Conservation (phyloP, 30 jellyfish, hydroid and myxozoan genomes). For the Haliclystus octoradiatus region DNA sequence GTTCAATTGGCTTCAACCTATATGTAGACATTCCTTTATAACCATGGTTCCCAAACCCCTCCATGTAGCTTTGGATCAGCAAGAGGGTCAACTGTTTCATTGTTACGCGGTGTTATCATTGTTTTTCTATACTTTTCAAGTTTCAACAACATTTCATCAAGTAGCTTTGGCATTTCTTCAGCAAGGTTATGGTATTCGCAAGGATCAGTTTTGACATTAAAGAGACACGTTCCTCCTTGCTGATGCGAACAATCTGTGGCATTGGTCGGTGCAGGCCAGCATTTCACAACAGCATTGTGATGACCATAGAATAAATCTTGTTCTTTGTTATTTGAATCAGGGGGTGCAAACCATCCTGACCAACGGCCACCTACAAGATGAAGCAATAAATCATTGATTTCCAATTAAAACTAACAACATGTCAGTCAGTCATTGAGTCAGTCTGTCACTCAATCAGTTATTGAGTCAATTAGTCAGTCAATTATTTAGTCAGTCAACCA, state of each 20-base stretch:
- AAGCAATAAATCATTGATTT: too few relatives aligned
- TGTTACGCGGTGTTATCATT: slow-evolving; percentile 48
- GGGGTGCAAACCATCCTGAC: slow-evolving; percentile 93
- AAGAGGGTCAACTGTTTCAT: slow-evolving; percentile 44
- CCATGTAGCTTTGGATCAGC: slow-evolving; percentile 74
- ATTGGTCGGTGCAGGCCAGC: slow-evolving; percentile 54
- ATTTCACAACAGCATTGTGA: slow-evolving; percentile 29
- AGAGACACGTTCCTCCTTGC: slow-evolving; percentile 45
- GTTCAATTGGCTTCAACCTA: too few relatives aligned
- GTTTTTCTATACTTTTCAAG: slow-evolving; percentile 20
- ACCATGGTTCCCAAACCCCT: slow-evolving; percentile 93
- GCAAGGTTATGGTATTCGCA: slow-evolving; percentile 72
- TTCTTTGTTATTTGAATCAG: slow-evolving; percentile 41
- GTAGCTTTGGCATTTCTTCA: slow-evolving; percentile 33
- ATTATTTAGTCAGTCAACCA: too few relatives aligned
- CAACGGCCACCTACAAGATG: slow-evolving; percentile 22
- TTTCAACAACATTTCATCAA: too few relatives aligned
- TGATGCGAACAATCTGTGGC: slow-evolving; percentile 39
- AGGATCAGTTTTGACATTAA: slow-evolving; percentile 55
- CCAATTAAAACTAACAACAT: too few relatives aligned
- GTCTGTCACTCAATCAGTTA: too few relatives aligned
- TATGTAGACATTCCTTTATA: too few relatives aligned
- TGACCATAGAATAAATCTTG: slow-evolving; percentile 1
- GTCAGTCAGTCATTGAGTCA: too few relatives aligned
- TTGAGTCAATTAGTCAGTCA: too few relatives aligned